phyloP scores from a whole-genome alignment of 2,113 vertebrate genomes.

The Helogale parvula region DNA sequence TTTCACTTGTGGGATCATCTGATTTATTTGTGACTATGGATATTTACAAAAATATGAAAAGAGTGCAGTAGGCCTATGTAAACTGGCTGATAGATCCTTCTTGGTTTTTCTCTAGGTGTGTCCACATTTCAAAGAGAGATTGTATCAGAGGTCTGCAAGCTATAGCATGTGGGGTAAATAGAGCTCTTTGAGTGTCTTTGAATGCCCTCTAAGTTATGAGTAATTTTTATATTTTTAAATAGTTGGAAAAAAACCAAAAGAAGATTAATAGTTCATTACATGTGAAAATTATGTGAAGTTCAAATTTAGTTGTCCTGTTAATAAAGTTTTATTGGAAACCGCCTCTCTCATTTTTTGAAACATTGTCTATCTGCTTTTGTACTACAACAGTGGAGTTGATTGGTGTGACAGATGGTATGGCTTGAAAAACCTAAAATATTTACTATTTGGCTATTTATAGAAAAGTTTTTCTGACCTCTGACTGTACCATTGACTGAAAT shows the following conservation, averaged over 20 bases:
- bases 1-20: not conserved
- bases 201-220: not conserved
- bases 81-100: not conserved
- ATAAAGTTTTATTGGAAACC: not conserved
- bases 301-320: slow-evolving; percentile 1
- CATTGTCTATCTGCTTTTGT: not conserved
- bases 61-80: not conserved
- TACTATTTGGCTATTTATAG: not conserved
- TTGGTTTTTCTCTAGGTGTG: not conserved
- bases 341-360: not conserved
- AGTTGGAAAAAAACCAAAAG: not conserved
- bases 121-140: not conserved
- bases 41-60: slow-evolving; percentile 14
- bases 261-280: not conserved
- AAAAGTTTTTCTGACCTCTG: not conserved
- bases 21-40: not conserved
- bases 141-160: not conserved
- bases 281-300: not conserved
- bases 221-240: slow-evolving; percentile 14
- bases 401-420: not conserved
- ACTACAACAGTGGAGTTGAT: not conserved
- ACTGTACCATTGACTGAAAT: not conserved
- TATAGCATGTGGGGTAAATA: not conserved
- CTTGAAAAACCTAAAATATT: not conserved
- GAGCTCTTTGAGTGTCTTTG: not conserved